Conservation (phyloP, 1,140 invertebrate genomes). For the Microvelia longipes region DNA sequence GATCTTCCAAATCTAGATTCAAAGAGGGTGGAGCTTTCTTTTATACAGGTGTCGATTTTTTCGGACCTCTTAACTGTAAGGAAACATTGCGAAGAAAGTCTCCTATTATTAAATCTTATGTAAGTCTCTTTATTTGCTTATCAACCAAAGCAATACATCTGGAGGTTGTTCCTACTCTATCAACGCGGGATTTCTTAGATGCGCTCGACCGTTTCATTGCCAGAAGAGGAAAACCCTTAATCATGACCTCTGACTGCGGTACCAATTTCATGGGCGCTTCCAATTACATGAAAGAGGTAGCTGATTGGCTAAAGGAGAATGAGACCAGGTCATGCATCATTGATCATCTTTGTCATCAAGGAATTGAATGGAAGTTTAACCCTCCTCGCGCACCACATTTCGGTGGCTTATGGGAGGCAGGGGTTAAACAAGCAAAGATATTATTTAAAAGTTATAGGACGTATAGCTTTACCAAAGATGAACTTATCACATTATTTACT, state of each 20-base stretch:
- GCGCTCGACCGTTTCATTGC: no score
- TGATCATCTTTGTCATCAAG: not conserved
- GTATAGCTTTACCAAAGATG: conserved; percentile 26
- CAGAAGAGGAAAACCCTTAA: conserved; percentile 26
- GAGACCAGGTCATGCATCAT: not conserved
- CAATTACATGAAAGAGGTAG: no score
- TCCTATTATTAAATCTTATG: no score
- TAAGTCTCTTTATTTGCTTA: no score
- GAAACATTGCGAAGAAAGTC: not conserved
- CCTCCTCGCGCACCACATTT: conserved; percentile 13
- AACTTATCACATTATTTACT: conserved; percentile 23
- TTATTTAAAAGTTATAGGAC: no score
- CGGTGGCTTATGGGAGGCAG: no score
- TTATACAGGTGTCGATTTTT: not conserved
- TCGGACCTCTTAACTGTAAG: no score
- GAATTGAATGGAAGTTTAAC: conserved; percentile 7
- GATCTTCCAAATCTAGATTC: no score
- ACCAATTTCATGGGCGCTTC: conserved; percentile 30
- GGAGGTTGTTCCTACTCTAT: not conserved
- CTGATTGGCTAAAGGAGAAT: no score
- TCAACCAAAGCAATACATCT: not conserved
- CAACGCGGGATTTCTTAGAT: no score
- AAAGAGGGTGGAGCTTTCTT: no score
- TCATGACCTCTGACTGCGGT: conserved; percentile 28
- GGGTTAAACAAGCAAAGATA: no score